phyloP scores from a whole-genome alignment of 1,140 invertebrate genomes.

The Phenacoccus solenopsis region DNA sequence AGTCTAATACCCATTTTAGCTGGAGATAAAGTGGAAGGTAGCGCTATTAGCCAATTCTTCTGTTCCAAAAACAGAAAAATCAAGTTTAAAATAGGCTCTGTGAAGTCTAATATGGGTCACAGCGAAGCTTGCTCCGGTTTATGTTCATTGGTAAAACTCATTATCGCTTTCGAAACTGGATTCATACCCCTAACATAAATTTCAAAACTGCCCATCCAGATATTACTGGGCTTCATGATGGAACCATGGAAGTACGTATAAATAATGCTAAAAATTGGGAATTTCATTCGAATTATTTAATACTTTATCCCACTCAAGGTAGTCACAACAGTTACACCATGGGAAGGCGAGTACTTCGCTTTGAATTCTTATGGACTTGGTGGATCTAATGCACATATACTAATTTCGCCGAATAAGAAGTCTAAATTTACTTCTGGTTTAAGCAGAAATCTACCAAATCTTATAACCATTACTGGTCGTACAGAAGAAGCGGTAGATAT shows the following conservation, averaged over 20 bases:
- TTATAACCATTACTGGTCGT: slow-evolving; percentile 26
- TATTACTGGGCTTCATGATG: slow-evolving; percentile 61
- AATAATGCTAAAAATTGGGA: not conserved
- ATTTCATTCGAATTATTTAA: slow-evolving; percentile 22
- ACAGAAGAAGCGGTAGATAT: slow-evolving; percentile 22
- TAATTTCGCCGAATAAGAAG: slow-evolving; percentile 32
- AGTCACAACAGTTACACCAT: slow-evolving; percentile 38
- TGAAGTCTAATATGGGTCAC: slow-evolving; percentile 65
- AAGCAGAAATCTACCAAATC: slow-evolving; percentile 23
- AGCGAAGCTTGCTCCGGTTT: slow-evolving; percentile 50
- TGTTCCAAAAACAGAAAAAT: slow-evolving; percentile 34
- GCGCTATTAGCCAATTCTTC: slow-evolving; percentile 14
- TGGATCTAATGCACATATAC: slow-evolving; percentile 45
- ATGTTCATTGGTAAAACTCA: slow-evolving; percentile 41
- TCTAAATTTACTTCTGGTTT: slow-evolving; percentile 22
- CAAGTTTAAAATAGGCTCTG: slow-evolving; percentile 54
- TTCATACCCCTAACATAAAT: slow-evolving; percentile 51
- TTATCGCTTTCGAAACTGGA: slow-evolving; percentile 43
- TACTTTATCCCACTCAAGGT: slow-evolving; percentile 32
- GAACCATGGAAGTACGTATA: slow-evolving; percentile 52
- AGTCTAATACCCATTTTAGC: no score
- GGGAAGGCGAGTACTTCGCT: slow-evolving; percentile 38
- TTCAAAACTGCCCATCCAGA: slow-evolving; percentile 17
- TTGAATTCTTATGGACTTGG: slow-evolving; percentile 53
- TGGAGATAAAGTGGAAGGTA: slow-evolving; percentile 18